Conservation (phyloP, 2,113 vertebrate species). For the Tenebrosternarchus preto region DNA sequence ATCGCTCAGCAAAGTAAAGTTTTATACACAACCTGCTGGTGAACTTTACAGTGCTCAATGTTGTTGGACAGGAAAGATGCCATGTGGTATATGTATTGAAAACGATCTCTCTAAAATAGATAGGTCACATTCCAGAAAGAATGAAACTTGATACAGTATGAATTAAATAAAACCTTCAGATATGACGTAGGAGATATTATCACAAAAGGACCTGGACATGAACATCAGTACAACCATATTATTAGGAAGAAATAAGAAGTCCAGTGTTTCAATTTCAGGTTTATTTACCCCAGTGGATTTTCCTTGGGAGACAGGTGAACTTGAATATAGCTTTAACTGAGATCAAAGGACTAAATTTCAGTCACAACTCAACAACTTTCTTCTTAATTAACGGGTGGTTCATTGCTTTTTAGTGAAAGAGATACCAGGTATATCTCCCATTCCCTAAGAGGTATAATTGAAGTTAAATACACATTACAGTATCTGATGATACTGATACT, state of each 20-base stretch:
- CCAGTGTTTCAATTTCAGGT: background rate
- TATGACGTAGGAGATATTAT: background rate
- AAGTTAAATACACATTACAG: constrained; percentile 38
- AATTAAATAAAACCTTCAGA: background rate
- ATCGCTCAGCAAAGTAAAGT: constrained; percentile 3
- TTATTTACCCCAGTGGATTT: background rate
- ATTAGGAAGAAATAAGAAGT: background rate
- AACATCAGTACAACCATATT: background rate
- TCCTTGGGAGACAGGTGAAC: background rate
- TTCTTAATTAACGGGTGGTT: constrained; percentile 34
- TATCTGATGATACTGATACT: constrained; percentile 38
- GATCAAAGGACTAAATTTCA: constrained; percentile 45
- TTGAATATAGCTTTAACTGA: constrained; percentile 31
- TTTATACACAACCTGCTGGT: constrained; percentile 27
- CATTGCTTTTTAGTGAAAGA: constrained; percentile 32
- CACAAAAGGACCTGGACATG: background rate
- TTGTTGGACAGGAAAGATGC: background rate
- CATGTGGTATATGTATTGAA: background rate
- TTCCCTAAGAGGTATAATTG: constrained; percentile 43
- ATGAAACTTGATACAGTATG: background rate
- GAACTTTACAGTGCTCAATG: constrained; percentile 17
- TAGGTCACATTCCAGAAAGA: background rate
- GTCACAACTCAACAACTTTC: constrained; percentile 25
- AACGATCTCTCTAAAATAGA: too few relatives aligned
- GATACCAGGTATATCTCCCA: constrained; percentile 40